These are phyloP conservation scores for Tiliacea aurago DNA, from an alignment of 2,888 invertebrate genomes.

Conservation along the genomic window DNA sequence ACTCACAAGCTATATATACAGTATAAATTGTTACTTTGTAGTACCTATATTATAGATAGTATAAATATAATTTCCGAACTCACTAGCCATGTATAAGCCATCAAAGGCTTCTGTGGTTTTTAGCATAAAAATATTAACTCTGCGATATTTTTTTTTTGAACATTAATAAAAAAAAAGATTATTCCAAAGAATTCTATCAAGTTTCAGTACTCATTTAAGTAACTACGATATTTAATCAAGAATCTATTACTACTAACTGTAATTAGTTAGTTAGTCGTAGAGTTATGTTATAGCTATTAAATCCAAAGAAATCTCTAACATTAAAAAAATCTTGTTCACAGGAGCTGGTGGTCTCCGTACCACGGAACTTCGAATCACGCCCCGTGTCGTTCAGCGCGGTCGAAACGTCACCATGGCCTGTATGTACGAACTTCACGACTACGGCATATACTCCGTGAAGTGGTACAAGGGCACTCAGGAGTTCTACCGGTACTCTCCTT, in stretches of 20 bases:
- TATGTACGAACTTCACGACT: slow-evolving; percentile 94
- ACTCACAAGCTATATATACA: too few species aligned
- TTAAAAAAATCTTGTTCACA: slow-evolving; percentile 72
- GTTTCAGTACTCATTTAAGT: not conserved
- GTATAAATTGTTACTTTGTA: too few species aligned
- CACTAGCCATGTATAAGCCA: too few species aligned
- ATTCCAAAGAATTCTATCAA: not conserved
- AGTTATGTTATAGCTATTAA: too few species aligned
- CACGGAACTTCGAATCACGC: slow-evolving; percentile 93
- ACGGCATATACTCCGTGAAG: slow-evolving; percentile 95
- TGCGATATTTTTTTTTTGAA: too few species aligned
- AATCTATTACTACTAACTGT: not conserved
- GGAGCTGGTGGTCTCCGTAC: slow-evolving; percentile 93
- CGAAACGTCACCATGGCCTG: slow-evolving; percentile 93
- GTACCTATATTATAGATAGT: too few species aligned
- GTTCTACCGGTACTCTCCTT: slow-evolving; percentile 95
- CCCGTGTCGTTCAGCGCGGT: slow-evolving; percentile 93
- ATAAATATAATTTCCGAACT: too few species aligned
- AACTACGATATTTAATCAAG: not conserved
- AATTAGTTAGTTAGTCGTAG: not conserved
- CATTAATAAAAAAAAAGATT: too few species aligned
- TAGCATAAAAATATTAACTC: too few species aligned
- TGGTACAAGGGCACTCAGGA: slow-evolving; percentile 96
- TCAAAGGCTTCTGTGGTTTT: too few species aligned
- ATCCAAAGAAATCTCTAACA: slow-evolving; percentile 8